Percentiles rank a stretch among this genome's conserved stretches.
Conservation (phyloP, 2,797 vertebrate genomes). For the Acipenser transmontanus region DNA sequence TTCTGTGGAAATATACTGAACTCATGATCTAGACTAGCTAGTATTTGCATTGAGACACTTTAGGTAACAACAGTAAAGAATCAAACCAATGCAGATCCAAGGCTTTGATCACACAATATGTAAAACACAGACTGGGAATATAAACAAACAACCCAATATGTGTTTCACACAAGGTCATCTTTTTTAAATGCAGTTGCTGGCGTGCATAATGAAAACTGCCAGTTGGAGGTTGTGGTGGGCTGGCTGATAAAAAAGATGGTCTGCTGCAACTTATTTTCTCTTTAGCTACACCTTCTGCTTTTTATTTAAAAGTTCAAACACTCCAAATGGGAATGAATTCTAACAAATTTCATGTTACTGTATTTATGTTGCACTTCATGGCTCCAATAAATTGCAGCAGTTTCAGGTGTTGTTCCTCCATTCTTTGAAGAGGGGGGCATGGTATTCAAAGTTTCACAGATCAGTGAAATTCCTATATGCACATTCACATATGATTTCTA, state of each 20-base stretch:
- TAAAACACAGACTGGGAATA: constrained; percentile 11
- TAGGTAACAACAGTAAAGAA: too few relatives aligned
- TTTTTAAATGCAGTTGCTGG: constrained; percentile 11
- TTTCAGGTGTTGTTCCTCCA: neutral
- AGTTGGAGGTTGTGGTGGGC: constrained; percentile 7
- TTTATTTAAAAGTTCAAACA: constrained; percentile 5
- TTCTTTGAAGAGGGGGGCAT: neutral
- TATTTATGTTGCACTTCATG: neutral
- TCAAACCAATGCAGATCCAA: neutral
- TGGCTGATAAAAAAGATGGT: constrained; percentile 6
- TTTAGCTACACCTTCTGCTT: constrained; percentile 2
- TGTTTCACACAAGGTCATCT: neutral
- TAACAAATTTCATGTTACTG: neutral
- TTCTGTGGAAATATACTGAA: too few relatives aligned
- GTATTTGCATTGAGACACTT: too few relatives aligned
- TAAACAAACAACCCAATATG: neutral
- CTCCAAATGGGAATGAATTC: neutral
- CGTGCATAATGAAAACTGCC: constrained; percentile 16
- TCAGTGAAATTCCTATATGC: neutral
- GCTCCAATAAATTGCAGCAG: constrained; percentile 3
- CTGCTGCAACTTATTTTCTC: neutral
- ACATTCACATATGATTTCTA: too few relatives aligned
- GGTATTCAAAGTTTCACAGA: neutral
- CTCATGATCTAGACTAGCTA: too few relatives aligned
- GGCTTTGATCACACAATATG: constrained; percentile 8